Evolutionary conservation across 1,140 invertebrate species (phyloP).

Genomic region (Neodiprion lecontei): DNA sequence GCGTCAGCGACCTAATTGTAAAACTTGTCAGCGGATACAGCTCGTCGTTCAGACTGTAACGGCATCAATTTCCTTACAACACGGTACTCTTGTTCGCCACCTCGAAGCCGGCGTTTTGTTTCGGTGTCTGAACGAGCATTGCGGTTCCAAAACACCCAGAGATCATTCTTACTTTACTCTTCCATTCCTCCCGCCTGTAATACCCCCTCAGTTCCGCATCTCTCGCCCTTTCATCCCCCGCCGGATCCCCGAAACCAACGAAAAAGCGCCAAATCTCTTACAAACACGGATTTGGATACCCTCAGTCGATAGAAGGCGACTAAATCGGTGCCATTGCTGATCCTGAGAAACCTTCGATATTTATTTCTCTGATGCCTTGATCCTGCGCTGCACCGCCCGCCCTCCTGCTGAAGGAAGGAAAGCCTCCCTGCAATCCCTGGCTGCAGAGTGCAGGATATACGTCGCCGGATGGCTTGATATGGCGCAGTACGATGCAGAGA

Average conservation of each 20-base stretch:
- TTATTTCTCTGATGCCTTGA: not conserved
- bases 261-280: not conserved
- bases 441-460: not conserved
- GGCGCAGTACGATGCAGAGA: conserved; percentile 20
- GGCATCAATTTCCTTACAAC: too few species aligned
- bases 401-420: not conserved
- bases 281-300: not conserved
- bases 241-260: not conserved
- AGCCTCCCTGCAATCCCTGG: not conserved
- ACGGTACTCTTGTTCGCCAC: too few species aligned
- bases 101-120: too few species aligned
- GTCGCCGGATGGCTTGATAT: conserved; percentile 15
- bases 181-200: too few species aligned
- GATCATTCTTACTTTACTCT: too few species aligned
- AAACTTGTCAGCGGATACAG: too few species aligned
- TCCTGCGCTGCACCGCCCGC: not conserved
- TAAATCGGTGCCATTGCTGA: not conserved
- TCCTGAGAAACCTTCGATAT: not conserved
- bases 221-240: not conserved
- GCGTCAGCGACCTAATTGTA: too few species aligned
- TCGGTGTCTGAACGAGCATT: too few species aligned
- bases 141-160: too few species aligned
- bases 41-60: too few species aligned
- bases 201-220: too few species aligned
- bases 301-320: not conserved